phyloP scores from a whole-genome alignment of 2,113 vertebrate genomes.

The Oxyura jamaicensis region DNA sequence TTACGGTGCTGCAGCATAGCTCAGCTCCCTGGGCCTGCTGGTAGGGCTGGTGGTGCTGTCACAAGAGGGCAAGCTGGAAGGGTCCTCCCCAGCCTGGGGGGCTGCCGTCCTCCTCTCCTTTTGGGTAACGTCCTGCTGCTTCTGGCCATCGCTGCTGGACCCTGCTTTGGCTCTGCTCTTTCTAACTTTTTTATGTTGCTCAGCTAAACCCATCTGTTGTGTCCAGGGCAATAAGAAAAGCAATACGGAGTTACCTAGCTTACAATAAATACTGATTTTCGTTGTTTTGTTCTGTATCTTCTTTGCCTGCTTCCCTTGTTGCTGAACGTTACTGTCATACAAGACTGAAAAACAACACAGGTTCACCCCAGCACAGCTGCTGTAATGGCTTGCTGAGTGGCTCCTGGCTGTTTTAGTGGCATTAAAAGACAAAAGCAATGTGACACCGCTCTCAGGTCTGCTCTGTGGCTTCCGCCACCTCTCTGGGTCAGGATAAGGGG shows the following conservation, averaged over 20 bases:
- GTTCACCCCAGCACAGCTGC: background rate
- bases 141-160: background rate
- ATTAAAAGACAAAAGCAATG: background rate
- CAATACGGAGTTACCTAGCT: background rate
- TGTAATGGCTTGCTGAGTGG: background rate
- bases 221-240: background rate
- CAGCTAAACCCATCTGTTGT: background rate
- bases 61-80: background rate
- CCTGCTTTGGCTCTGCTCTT: background rate
- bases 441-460: background rate
- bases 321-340: background rate
- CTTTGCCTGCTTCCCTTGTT: background rate
- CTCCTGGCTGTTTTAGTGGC: background rate
- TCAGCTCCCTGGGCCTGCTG: background rate
- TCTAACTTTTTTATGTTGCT: background rate
- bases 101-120: background rate
- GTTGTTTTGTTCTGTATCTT: background rate
- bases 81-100: background rate
- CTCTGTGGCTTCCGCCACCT: background rate
- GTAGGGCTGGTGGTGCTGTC: background rate
- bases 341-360: too few relatives aligned
- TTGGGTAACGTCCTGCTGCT: background rate
- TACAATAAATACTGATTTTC: fast-evolving
- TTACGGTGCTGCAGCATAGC: background rate
- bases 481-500: too few relatives aligned